These are phyloP conservation scores for Melinaea menophilus DNA, from an alignment of 2,888 invertebrate species.

Conservation along the genomic window DNA sequence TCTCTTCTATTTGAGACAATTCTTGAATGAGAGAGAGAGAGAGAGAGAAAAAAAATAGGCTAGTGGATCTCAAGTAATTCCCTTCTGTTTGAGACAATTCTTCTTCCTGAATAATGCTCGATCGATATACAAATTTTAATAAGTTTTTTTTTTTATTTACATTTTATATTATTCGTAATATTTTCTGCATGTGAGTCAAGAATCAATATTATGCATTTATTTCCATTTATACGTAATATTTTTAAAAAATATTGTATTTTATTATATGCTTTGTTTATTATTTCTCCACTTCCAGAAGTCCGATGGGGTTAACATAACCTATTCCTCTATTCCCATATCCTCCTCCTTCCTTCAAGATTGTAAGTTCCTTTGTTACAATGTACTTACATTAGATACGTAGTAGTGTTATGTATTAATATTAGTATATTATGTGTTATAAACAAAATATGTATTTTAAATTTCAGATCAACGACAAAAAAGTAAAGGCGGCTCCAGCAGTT, in stretches of 20 bases:
- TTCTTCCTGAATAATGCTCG: no score
- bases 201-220: no score
- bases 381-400: neutral
- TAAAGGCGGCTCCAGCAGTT: slow-evolving; percentile 96
- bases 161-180: no score
- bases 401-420: no score
- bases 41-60: no score
- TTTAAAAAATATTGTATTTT: neutral
- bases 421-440: neutral
- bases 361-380: slow-evolving; percentile 31
- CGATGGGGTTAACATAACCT: slow-evolving; percentile 61
- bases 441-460: slow-evolving; percentile 53
- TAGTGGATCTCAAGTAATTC: no score
- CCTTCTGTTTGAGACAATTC: no score
- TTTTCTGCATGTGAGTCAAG: no score
- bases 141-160: no score
- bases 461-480: slow-evolving; percentile 97
- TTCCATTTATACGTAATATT: neutral
- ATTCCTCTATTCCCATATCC: slow-evolving; percentile 41
- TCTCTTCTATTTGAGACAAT: no score
- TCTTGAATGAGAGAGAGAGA: no score
- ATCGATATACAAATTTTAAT: no score
- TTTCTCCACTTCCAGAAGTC: slow-evolving; percentile 59
- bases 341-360: slow-evolving; percentile 39
- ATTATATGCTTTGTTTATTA: neutral